Conservation (phyloP, 2,888 invertebrate species). For the Steromphala cineraria region DNA sequence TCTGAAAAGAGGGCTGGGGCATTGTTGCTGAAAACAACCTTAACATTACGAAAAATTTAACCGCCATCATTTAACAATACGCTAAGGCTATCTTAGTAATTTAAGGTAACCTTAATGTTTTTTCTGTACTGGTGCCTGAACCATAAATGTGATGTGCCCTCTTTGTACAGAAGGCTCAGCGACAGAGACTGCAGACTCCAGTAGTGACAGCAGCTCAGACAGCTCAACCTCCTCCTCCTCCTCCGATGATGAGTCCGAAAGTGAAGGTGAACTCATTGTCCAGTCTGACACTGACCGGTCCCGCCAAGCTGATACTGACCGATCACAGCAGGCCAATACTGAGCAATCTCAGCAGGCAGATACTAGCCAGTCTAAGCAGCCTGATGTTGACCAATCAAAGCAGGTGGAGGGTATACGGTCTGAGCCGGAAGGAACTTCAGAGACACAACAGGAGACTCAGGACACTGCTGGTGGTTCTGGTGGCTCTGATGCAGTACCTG, state of each 20-base stretch:
- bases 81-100: no score
- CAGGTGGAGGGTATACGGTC: background rate
- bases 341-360: background rate
- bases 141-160: no score
- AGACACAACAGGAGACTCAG: background rate
- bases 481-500: background rate
- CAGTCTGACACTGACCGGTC: background rate
- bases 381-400: background rate
- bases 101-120: no score
- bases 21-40: no score
- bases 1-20: no score
- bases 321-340: background rate
- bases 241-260: constrained; percentile 30
- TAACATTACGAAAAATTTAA: no score
- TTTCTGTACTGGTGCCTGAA: no score
- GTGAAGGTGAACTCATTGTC: constrained; percentile 9
- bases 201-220: constrained; percentile 31
- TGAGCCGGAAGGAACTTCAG: background rate
- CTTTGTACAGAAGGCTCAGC: constrained; percentile 29
- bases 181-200: constrained; percentile 35
- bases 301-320: background rate
- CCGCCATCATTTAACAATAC: no score
- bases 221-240: constrained; percentile 33
- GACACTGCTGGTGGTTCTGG: background rate
- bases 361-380: background rate